These are phyloP conservation scores for Serripes groenlandicus DNA, from an alignment of 2,888 invertebrate species.

Conservation along the genomic window DNA sequence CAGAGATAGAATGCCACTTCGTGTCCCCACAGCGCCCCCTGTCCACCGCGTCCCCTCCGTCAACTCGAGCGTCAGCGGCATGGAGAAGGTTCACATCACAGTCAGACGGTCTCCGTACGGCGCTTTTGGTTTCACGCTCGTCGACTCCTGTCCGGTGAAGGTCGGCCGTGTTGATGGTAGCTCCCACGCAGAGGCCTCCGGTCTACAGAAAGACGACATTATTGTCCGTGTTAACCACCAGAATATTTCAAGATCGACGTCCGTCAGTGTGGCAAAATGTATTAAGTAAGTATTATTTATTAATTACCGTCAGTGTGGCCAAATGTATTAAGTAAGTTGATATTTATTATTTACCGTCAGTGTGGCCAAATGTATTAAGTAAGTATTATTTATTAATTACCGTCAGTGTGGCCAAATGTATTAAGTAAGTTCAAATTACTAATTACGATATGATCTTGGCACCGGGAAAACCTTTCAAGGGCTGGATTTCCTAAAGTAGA, in stretches of 20 bases:
- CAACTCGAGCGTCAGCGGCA: constrained; percentile 52
- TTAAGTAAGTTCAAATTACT: no score
- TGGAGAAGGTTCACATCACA: constrained; percentile 60
- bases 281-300: constrained; percentile 84
- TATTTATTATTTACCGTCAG: no score
- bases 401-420: no score
- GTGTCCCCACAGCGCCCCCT: constrained; percentile 2
- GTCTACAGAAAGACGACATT: constrained; percentile 79
- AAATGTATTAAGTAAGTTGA: no score
- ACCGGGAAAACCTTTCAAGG: no score
- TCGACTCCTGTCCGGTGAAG: constrained; percentile 82
- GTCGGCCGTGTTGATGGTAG: constrained; percentile 82
- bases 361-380: no score
- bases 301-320: no score
- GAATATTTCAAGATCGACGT: constrained; percentile 83
- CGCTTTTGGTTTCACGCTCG: constrained; percentile 83
- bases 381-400: no score
- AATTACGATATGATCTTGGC: no score
- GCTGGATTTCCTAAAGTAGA: no score
- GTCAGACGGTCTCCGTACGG: constrained; percentile 74
- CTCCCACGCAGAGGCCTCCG: constrained; percentile 79
- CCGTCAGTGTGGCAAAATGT: constrained; percentile 82
- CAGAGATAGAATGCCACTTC: constrained; percentile 52
- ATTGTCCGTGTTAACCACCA: constrained; percentile 83
- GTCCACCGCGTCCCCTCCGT: constrained; percentile 43